A percentile compares a stretch with the other conserved stretches of the same genome.
phyloP scores from a whole-genome alignment of 1,140 invertebrate species.

The Holotrichia oblita region DNA sequence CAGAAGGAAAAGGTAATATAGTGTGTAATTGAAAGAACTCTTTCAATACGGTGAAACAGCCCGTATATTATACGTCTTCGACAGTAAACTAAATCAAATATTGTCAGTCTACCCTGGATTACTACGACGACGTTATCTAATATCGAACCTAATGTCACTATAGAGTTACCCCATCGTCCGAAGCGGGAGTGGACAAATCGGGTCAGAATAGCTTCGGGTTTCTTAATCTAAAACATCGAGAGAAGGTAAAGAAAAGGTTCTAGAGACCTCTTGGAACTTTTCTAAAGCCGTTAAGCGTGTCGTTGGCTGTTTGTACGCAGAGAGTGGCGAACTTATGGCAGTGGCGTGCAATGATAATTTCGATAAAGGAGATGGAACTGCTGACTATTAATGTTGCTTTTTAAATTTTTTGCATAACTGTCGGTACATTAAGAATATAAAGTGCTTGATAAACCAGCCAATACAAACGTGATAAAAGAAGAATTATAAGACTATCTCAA shows the following conservation, averaged over 20 bases:
- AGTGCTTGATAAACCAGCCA: too few species aligned
- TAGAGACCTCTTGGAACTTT: conserved; percentile 4
- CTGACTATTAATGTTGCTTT: too few species aligned
- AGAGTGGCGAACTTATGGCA: not conserved
- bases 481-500: too few species aligned
- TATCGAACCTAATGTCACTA: not conserved
- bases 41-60: too few species aligned
- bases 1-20: too few species aligned
- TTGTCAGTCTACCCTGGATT: conserved; percentile 5
- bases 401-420: too few species aligned
- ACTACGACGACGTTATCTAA: not conserved
- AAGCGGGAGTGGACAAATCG: conserved; percentile 16
- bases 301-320: not conserved
- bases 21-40: too few species aligned
- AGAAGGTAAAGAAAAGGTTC: not conserved
- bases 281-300: conserved; percentile 26
- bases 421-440: too few species aligned
- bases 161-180: not conserved
- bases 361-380: too few species aligned
- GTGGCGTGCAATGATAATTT: too few species aligned
- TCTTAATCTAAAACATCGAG: conserved; percentile 26
- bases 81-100: not conserved
- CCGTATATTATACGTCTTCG: not conserved
- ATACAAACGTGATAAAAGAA: too few species aligned
- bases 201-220: conserved; percentile 13